Percentiles rank a stretch among this genome's conserved stretches.
Evolutionary conservation across 1,140 invertebrate genomes (phyloP).

Genomic region (Eriosoma lanigerum): DNA sequence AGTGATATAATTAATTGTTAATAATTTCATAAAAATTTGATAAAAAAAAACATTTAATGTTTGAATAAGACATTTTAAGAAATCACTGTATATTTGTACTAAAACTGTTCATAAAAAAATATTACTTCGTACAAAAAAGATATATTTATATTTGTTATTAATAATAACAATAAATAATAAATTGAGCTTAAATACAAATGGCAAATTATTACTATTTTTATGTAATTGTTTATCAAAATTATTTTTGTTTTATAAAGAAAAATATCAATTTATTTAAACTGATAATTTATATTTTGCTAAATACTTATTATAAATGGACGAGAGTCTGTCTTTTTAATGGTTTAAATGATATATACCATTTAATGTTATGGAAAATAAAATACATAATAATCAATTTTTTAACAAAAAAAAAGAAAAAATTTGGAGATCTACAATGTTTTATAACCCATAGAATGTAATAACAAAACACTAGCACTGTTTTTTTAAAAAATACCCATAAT

Average conservation of each 20-base stretch:
- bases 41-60: neutral
- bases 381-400: neutral
- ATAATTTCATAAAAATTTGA: neutral
- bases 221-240: neutral
- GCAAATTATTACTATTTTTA: constrained; percentile 16
- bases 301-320: constrained; percentile 14
- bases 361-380: constrained; percentile 15
- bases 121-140: neutral
- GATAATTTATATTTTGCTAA: neutral
- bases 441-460: constrained; percentile 33
- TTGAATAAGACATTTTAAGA: constrained; percentile 6
- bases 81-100: constrained; percentile 34
- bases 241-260: constrained; percentile 20
- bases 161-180: no score
- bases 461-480: constrained; percentile 25
- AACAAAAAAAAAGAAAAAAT: constrained; percentile 30
- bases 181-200: constrained; percentile 19
- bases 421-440: constrained; percentile 44
- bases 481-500: constrained; percentile 33
- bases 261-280: constrained; percentile 15
- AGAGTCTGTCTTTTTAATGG: neutral
- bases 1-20: constrained; percentile 32
- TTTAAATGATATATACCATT: neutral
- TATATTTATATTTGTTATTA: constrained; percentile 6
- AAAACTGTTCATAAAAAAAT: constrained; percentile 32